These are phyloP conservation scores for Aleadryas rufinucha DNA, from an alignment of 2,113 vertebrate genomes.

Conservation along the genomic window DNA sequence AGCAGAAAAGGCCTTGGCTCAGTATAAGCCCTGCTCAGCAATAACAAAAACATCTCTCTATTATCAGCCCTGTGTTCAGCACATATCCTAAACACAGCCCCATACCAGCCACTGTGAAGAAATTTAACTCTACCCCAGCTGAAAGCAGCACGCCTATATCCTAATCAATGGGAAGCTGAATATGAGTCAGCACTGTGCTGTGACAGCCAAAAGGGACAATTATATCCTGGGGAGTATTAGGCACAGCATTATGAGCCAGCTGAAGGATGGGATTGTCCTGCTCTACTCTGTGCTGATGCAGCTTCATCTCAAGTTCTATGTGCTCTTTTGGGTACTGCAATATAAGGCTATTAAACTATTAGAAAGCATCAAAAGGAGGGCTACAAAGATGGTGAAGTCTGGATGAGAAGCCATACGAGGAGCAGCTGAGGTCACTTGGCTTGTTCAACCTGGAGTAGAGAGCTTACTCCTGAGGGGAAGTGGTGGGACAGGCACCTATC, in stretches of 20 bases:
- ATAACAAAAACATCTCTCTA: not conserved
- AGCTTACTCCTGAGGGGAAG: not conserved
- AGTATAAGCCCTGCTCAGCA: not conserved
- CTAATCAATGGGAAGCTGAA: not conserved
- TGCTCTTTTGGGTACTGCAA: too few relatives aligned
- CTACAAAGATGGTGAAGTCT: not conserved
- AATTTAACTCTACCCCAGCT: not conserved
- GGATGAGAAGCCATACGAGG: not conserved
- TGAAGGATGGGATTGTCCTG: not conserved
- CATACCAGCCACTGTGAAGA: not conserved
- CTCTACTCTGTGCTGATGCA: not conserved
- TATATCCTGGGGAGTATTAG: not conserved
- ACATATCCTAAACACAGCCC: not conserved
- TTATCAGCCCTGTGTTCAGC: not conserved
- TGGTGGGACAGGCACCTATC: not conserved
- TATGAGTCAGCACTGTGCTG: not conserved
- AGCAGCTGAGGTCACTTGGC: not conserved
- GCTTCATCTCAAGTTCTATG: not conserved
- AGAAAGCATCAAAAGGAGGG: not conserved
- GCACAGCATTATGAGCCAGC: not conserved
- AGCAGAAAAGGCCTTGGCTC: not conserved
- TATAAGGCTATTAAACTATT: not conserved
- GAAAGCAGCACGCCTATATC: not conserved
- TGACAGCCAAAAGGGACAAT: not conserved
- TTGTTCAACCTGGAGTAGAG: not conserved